Base-by-base conservation (phyloP, 2,888 invertebrate species). In the Tipula unca region DNA sequence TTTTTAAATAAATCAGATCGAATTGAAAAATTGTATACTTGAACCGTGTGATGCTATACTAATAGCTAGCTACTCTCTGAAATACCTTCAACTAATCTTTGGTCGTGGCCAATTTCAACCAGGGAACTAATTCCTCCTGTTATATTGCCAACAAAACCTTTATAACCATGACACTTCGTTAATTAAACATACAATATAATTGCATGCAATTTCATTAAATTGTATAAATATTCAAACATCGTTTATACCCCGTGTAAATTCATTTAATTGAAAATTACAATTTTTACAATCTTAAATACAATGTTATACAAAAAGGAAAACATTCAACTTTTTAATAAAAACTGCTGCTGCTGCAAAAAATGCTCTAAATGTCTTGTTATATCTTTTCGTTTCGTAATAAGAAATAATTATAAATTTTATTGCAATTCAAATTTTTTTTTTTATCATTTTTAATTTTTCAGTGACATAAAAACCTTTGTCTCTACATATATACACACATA, bases 341-440 rank as follows among this genome's bases (percentile, higher is more conserved):
- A 25, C 32, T 32, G 32, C 32, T 32, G 69, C 20, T 48, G 48
- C 17, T 20, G 48, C 25, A 69, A 69, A 69, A 69, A 69, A 69
- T 69, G 25, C 25, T 69, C n/a, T 25, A 69, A 69, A 25, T 69
- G 69, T 69, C 69, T 54, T 54, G 48, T 48, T 48, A 48, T 48
- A 17, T 54, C 17, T 54, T 17, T 25, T 39, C 39, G 35, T 48
- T 69, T 48, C 25, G 69, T 69, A 69, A 69, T 25, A 69, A 69
- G 69, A 69, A 69, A 69, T 69, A 69, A 69, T 69, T 69, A 69
- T 69, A 69, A 69, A 10, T 69, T 69, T 69, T 69, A 69, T 69
- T 69, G 69, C 69, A 69, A 69, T 25, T 69, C 69, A 20, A 69
- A 69, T 10, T 69, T 69, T 6, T 32, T 48, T 48, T 48, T 48